Evolutionary conservation across 2,113 vertebrate species (phyloP).

Genomic region (Mustela nigripes): DNA sequence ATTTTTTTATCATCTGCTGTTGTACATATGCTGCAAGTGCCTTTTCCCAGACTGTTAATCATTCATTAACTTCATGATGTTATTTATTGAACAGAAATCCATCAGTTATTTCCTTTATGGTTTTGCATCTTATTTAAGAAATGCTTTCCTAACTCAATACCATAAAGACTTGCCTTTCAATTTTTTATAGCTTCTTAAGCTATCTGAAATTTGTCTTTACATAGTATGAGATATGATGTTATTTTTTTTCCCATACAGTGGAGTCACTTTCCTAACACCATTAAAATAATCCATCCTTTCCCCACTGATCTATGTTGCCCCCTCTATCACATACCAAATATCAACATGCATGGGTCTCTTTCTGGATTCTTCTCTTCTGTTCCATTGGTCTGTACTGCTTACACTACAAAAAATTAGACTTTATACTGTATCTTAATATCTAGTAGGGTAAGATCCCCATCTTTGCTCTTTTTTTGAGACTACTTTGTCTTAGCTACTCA

Average conservation of each 20-base stretch:
- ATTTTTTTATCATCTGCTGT: neutral
- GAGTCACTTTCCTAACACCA: neutral
- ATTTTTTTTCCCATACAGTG: neutral
- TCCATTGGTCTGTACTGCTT: neutral
- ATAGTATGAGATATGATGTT: neutral
- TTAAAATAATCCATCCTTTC: neutral
- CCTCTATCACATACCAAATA: neutral
- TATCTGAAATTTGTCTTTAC: neutral
- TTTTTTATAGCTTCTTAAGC: constrained; percentile 43
- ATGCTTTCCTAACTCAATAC: neutral
- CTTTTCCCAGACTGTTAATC: neutral
- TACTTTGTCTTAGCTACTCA: neutral
- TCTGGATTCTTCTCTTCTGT: neutral
- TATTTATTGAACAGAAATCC: constrained; percentile 20
- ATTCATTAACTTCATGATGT: neutral
- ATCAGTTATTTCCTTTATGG: neutral
- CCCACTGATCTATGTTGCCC: neutral
- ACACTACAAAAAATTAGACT: neutral
- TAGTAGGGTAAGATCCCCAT: neutral
- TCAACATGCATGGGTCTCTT: neutral
- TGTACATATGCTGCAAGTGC: neutral
- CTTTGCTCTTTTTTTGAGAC: constrained; percentile 18
- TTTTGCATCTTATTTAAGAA: constrained; percentile 33
- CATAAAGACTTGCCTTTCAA: neutral
- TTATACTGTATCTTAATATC: neutral